Base-by-base conservation (phyloP, 2,888 invertebrate species). In the Ypsolopha scabrella region DNA sequence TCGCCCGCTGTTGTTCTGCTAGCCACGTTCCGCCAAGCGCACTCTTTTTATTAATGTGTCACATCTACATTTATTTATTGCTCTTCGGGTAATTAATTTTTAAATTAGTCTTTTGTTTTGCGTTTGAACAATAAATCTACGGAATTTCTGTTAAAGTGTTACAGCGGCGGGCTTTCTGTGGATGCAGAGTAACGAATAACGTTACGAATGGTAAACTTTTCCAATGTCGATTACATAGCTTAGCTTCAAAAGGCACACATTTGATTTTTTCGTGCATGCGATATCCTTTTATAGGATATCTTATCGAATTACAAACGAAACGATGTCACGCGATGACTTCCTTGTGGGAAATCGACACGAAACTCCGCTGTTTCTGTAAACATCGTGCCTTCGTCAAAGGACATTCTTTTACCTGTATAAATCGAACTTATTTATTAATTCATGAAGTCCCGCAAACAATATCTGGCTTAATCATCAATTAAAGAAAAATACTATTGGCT, bases 11-110 rank as follows among this genome's bases (percentile, higher is more conserved):
- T 24, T 24, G 24, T 24, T 24, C 24, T 24, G 24, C 24, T 4
- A 24, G n/a, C n/a, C n/a, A 24, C 24, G 80, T 80, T 80, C 80
- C 80, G 78, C 76, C 63, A 64, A 63, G 65, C 55, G 57, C 65
- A 67, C 67, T 66, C 48, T 69, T 74, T 75, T 74, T 77, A 75
- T 80, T 74, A 75, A 73, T 71, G 70, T 74, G 76, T 72, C 75
- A 74, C 72, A 72, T 70, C 65, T 69, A 73, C 68, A 55, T 65
- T 67, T 77, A 79, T 82, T 82, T 80, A 82, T 80, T 68, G 70
- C 76, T 77, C 75, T 67, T 70, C 71, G 80, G 79, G 69, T 65
- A 78, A 76, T 83, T 81, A 79, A 80, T 70, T 79, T 75, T 68
- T 63, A 70, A 76, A 73, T 70, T 67, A 75, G 65, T 63, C 69